These are phyloP conservation scores for Cryptoprocta ferox DNA, from an alignment of 2,797 vertebrate species.

Conservation along the genomic window DNA sequence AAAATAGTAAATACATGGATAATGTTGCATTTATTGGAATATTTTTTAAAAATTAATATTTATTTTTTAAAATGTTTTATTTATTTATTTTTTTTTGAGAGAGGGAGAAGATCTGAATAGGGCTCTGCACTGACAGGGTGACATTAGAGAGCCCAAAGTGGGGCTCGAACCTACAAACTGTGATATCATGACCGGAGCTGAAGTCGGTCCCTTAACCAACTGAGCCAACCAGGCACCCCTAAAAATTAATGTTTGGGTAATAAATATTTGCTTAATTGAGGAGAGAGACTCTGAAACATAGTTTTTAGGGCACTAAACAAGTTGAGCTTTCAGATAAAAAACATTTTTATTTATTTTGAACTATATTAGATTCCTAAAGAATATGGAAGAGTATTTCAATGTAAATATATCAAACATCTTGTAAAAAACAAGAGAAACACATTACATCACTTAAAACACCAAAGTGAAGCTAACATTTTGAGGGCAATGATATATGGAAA, in stretches of 20 bases:
- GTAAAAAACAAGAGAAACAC: not conserved
- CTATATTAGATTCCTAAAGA: not conserved
- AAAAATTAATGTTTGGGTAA: not conserved
- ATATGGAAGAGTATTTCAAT: constrained; percentile 2
- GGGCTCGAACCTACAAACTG: too few species aligned
- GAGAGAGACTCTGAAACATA: not conserved
- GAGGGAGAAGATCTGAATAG: too few species aligned
- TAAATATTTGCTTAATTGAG: not conserved
- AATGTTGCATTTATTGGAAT: not conserved
- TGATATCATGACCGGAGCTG: too few species aligned
- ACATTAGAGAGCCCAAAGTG: too few species aligned
- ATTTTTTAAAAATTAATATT: not conserved
- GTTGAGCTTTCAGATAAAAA: not conserved
- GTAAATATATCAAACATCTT: not conserved
- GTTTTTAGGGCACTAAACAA: not conserved
- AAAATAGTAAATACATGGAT: not conserved
- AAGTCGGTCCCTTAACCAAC: too few species aligned
- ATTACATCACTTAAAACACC: not conserved
- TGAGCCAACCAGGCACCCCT: too few species aligned
- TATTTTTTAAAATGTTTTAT: not conserved
- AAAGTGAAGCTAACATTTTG: not conserved
- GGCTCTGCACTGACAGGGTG: too few species aligned
- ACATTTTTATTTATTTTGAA: not conserved
- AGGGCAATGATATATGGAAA: not conserved
- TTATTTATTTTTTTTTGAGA: too few species aligned